Evolutionary conservation across 2,888 invertebrate species (phyloP), one percentile per base, ranked within the genome.

Genomic region (Orchesellides sinensis): DNA sequence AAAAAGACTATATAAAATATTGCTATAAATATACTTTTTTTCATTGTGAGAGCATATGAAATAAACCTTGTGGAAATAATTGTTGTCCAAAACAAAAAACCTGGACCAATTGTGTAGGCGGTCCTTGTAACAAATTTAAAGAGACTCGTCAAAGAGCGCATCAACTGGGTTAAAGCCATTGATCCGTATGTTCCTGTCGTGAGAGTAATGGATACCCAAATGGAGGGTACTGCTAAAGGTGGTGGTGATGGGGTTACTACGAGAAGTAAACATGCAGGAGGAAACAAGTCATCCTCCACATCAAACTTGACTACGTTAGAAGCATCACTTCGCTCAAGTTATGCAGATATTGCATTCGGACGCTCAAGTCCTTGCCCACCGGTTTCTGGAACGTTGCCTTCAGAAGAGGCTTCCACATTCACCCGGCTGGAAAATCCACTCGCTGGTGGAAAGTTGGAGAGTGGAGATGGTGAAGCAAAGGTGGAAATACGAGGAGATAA

Each of bases 271-370:
- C 4, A 19, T 59, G 78, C 59, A 12, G 61, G 73, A 17, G 66
- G 56, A 80, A 52, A 47, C 68, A 2, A 47, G 47, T 23, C 23
- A 6, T 27, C 35, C 2, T 35, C 68, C 35, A 52, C 70, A n/a
- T 70, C 75, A 21, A 83, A 78, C 54, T 61, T 84, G 47, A 77
- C 84, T 8, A 77, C 84, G 27, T 27, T 84, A 54, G 75, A 81
- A 3, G 29, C 77, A 25, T 63, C 77, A 2, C 88, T 73, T 90
- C 91, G 84, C 2, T 72, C 72, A 1, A 82, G 81, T 17, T 94
- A 94, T 91, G 94, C 94, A 88, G 94, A 93, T 90, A 94, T 95
- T 89, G 92, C 94, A 89, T 93, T 94, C 89, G 93, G 94, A 88
- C 89, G 91, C 89, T 91, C 90, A 74, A 91, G 90, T 88, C 91